Percentiles rank a stretch among this genome's conserved stretches.
These are phyloP conservation scores for Oscheius onirici DNA, from an alignment of 2,888 invertebrate species.

Conservation along the genomic window DNA sequence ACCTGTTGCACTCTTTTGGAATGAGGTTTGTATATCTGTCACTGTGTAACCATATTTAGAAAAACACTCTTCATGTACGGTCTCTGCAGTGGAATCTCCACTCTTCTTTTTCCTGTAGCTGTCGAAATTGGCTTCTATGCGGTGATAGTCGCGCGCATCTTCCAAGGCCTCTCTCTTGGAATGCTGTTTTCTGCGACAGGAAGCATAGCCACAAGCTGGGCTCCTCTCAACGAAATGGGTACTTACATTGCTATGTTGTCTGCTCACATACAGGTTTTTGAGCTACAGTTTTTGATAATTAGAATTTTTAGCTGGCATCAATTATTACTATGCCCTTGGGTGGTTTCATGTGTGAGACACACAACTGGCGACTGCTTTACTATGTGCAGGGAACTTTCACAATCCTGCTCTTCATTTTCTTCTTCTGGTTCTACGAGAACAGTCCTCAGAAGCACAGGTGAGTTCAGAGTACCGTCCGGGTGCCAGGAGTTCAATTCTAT, in stretches of 20 bases:
- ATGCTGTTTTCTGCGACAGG: constrained; percentile 48
- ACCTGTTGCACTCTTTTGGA: constrained; percentile 37
- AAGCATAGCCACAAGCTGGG: constrained; percentile 44
- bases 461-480: neutral
- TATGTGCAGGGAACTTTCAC: constrained; percentile 37
- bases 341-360: constrained; percentile 41
- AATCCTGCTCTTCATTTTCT: constrained; percentile 34
- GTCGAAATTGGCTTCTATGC: constrained; percentile 36
- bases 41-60: neutral
- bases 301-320: constrained; percentile 24
- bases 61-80: constrained; percentile 36
- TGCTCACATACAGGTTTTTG: constrained; percentile 40
- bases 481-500: too few species aligned
- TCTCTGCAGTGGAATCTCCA: constrained; percentile 35
- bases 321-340: constrained; percentile 46
- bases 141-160: constrained; percentile 32
- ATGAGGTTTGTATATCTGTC: constrained; percentile 34
- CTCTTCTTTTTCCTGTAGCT: constrained; percentile 42
- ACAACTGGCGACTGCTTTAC: constrained; percentile 38
- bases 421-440: constrained; percentile 43
- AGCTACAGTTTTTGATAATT: constrained; percentile 18
- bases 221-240: constrained; percentile 31
- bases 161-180: constrained; percentile 42
- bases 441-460: constrained; percentile 46
- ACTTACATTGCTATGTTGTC: constrained; percentile 50